Base-by-base conservation (phyloP, 2,113 vertebrate genomes). In the Tenebrosternarchus preto region DNA sequence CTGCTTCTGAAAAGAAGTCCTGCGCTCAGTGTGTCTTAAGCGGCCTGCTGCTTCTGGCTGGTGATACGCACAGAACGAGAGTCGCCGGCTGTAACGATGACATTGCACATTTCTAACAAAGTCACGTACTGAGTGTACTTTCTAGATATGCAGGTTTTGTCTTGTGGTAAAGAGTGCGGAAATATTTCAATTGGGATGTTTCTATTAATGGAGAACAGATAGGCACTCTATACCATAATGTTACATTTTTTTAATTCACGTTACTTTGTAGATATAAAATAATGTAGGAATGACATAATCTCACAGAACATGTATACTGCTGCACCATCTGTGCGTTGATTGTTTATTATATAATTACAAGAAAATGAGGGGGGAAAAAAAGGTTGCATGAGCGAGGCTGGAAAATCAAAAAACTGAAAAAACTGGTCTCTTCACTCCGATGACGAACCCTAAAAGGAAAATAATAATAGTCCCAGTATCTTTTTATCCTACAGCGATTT, bases 61-160 rank as follows among this genome's bases (percentile, higher is more conserved):
- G 27, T 78, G 70, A 78, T 78, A 63, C 59, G 59, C 66, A 24
- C 24, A 33, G 60, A 19, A 61, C 57, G 59, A 33, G 31, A 39
- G 43, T 6, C 53, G n/a, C 25, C 59, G 33, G 76, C 39, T 56
- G 27, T 68, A 82, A 29, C 11, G 53, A 66, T 79, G 63, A 83
- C 74, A 46, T 66, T 17, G 82, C 55, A 25, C 27, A 43, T 66
- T 80, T 24, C 57, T 22, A 68, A 77, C 17, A 33, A 61, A 43
- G 16, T 29, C 29, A 71, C 15, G 25, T 59, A 80, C 39, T 1
- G 3, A 73, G 19, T 16, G n/a, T n/a, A 20, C 63, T 36, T 1
- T 19, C 16, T 19, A 36, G 6, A 64, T 64, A 50, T 15, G 43
- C 25, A 5, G 20, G 59, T 60, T 22, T 72, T 20, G 50, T 73